Evolutionary conservation across 2,113 vertebrate genomes (phyloP), one percentile per base, ranked within the genome.

Genomic region (Coregonus clupeaformis): DNA sequence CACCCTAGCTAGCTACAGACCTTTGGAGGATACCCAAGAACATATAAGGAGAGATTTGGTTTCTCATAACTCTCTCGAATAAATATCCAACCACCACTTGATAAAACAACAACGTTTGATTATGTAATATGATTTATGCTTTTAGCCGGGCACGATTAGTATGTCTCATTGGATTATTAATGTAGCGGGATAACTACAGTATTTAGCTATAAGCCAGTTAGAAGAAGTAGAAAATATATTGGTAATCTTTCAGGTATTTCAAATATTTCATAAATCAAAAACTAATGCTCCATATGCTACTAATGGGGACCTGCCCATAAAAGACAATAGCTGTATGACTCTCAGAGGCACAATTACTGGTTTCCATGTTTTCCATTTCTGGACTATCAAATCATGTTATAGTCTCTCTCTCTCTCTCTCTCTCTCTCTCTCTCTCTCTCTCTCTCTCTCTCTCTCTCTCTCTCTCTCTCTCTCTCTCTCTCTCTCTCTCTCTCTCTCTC

Each of bases 21-120:
- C 14, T 57, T 42, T 49, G 49, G 70, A 32, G 74, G 2, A 66
- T n/a, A 65, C 6, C 59, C 72, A 65, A 67, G 66, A 30, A 71
- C 82, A 75, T 52, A 77, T 14, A 13, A 57, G 49, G 25, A 29
- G 30, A n/a, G 60, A 22, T 36, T 12, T 11, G 16, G 25, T 24
- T 65, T 32, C 20, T 57, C 27, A 65, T 30, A 16, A 5, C 30
- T 16, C 62, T 25, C 59, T 11, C 13, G 12, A 52, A 27, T 29
- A 42, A n/a, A 64, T 6, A 4, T 29, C 62, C 62, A 64, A 64
- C 62, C 25, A 12, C 25, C 22, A 29, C 16, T 65, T 29, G n/a
- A 65, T 29, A 65, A 60, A 60, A 60, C n/a, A n/a, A 59, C 55
- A 60, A 60, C n/a, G 24, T 59, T 29, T n/a, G 59, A 42, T 42